Evolutionary conservation across 2,113 vertebrate genomes (phyloP).

Genomic region (Phoenicopterus ruber): DNA sequence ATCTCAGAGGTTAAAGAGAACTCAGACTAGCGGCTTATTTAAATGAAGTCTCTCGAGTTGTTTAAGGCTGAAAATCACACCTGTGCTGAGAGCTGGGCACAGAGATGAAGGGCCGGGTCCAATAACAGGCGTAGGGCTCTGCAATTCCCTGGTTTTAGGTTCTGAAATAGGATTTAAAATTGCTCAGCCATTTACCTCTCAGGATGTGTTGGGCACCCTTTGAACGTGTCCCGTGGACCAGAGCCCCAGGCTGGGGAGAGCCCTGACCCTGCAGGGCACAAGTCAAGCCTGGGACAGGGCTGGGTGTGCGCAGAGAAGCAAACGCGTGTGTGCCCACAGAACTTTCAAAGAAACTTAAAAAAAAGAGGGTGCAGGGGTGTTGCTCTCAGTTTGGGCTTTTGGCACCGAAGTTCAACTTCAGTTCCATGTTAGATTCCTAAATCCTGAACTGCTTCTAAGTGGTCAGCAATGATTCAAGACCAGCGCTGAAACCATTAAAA

Average conservation of each 20-base stretch:
- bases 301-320: neutral
- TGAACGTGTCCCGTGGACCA: neutral
- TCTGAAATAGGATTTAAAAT: neutral
- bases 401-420: neutral
- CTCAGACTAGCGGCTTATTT: constrained; percentile 19
- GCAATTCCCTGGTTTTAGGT: neutral
- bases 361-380: neutral
- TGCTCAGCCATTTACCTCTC: neutral
- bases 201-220: neutral
- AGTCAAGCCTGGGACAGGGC: neutral
- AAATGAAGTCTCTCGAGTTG: constrained; percentile 22
- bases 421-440: neutral
- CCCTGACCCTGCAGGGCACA: neutral
- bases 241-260: neutral
- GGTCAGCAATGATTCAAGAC: neutral
- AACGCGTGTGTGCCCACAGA: neutral
- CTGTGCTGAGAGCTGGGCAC: neutral
- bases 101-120: neutral
- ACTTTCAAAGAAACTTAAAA: neutral
- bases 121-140: neutral
- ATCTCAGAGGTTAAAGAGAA: constrained; percentile 13
- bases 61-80: constrained; percentile 50
- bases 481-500: neutral
- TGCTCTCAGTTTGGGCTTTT: neutral
- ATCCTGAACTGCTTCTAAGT: neutral